These are phyloP conservation scores for Bufo gargarizans DNA, from an alignment of 2,113 vertebrate genomes.

Conservation along the genomic window DNA sequence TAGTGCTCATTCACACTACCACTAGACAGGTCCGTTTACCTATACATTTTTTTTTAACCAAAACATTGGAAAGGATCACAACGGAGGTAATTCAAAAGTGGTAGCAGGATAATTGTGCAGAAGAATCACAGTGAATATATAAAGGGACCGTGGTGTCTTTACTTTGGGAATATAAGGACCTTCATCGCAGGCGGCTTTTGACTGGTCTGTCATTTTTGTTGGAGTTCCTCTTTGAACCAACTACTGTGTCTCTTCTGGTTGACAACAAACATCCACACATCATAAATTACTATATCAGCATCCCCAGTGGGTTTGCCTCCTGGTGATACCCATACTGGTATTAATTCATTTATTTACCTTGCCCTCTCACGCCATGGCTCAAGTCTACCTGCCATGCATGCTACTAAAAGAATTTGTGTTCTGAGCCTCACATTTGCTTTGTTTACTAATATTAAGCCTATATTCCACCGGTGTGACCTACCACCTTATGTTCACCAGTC, in stretches of 20 bases:
- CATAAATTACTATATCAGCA: not conserved
- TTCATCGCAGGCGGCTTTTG: not conserved
- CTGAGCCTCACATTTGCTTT: no score
- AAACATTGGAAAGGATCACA: not conserved
- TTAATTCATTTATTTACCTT: no score
- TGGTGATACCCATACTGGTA: not conserved
- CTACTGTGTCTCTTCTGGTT: no score
- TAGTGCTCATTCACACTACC: not conserved
- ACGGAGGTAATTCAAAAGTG: not conserved
- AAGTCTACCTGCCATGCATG: no score
- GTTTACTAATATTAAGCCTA: no score
- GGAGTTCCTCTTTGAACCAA: no score
- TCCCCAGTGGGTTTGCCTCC: not conserved
- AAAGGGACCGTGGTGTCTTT: no score
- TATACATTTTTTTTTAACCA: not conserved
- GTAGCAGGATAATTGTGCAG: not conserved
- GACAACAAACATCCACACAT: no score
- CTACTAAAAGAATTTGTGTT: no score
- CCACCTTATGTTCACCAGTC: no score
- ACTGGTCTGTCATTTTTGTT: not conserved
- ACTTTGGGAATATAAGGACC: not conserved
- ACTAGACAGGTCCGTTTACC: not conserved
- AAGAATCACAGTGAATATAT: not conserved
- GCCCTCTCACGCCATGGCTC: no score
- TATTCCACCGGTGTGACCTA: no score